Evolutionary conservation across 2,113 vertebrate genomes (phyloP), one percentile per base, ranked within the genome.

Genomic region (Corynorhinus townsendii): DNA sequence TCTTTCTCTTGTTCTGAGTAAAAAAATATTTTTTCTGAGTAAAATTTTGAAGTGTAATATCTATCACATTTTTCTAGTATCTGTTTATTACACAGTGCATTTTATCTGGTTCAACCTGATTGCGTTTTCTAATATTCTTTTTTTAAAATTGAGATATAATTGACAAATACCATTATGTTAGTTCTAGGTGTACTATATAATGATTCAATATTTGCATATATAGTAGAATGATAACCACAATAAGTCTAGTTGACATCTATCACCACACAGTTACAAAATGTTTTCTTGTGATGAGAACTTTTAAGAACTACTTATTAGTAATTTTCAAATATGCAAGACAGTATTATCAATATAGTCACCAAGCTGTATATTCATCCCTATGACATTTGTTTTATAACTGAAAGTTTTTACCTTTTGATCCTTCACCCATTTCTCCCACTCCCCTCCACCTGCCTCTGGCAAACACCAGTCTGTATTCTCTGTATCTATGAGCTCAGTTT

Each of bases 1-100:
- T 68, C 3, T 92, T 84, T 80, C 40, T 77, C 62, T 92, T 86
- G n/a, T 28, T 96, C 69, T 89, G 26, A 86, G 40, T 69, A 95
- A 90, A 92, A 87, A 28, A 62, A 28, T 62, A 12, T 62, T 10
- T 62, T 59, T n/a, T 93, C 75, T 89, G 30, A 86, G 45, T 62
- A 95, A 92, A 92, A 87, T 28, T 80, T 89, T 79, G 75, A 66
- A 64, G n/a, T 80, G 11, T 24, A 79, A 14, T 24, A 84, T 59
- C 71, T 90, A 54, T 47, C 49, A 73, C 1, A 38, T 69, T 93
- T 96, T 89, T 92, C 66, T 69, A 75, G 43, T 71, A 62, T 38
- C 7, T 73, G 3, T 62, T 71, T 91, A 75, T 54, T 38, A 38
- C 64, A 22, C 45, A 54, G 38, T 69, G 20, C 59, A n/a, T 79